Evolutionary conservation across 2,113 vertebrate species (phyloP).

Genomic region (Tympanuchus pallidicinctus): DNA sequence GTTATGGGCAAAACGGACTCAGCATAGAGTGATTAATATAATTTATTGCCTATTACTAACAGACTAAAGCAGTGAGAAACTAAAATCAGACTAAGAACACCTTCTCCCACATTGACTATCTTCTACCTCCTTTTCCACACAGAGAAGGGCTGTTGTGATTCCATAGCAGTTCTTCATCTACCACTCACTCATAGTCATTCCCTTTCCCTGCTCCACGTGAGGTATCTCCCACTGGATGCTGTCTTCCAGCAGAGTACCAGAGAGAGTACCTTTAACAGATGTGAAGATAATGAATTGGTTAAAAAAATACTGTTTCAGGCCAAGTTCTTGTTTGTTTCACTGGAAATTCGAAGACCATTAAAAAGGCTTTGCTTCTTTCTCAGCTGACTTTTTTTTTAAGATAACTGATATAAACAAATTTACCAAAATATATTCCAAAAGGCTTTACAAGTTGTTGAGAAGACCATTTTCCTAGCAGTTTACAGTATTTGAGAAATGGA

Average conservation of each 20-base stretch:
- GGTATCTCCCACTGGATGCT: neutral
- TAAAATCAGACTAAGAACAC: neutral
- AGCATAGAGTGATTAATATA: neutral
- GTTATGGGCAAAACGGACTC: neutral
- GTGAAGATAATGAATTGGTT: neutral
- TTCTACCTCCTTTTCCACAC: neutral
- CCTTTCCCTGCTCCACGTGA: neutral
- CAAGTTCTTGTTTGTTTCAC: neutral
- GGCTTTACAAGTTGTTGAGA: neutral
- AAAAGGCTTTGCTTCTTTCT: neutral
- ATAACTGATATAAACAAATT: neutral
- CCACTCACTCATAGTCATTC: neutral
- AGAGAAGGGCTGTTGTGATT: neutral
- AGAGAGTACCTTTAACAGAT: neutral
- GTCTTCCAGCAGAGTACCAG: neutral
- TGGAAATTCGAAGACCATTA: neutral
- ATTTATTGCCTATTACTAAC: neutral
- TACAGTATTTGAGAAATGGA: neutral
- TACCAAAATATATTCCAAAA: neutral
- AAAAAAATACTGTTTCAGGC: neutral
- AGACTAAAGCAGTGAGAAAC: neutral
- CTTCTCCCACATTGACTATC: neutral
- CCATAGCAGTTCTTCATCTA: neutral
- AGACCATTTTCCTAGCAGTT: neutral
- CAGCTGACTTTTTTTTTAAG: slow-evolving; percentile 27